Percentiles rank a stretch among this genome's conserved stretches.
These are phyloP conservation scores for Notarius quadriscutis DNA, from an alignment of 2,113 vertebrate genomes.

Conservation along the genomic window DNA sequence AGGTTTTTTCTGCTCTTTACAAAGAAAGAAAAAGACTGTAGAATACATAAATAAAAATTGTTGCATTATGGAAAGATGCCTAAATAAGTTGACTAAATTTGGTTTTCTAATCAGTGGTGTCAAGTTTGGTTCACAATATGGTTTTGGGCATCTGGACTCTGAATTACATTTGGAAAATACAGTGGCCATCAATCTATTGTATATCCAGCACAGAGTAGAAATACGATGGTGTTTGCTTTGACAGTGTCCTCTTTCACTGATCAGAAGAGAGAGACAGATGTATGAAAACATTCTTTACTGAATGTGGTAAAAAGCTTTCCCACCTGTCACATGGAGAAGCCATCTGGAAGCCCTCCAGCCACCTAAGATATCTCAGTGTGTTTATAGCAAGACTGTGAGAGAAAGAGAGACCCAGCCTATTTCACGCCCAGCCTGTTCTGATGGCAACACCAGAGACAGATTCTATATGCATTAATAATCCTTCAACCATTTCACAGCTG, in stretches of 20 bases:
- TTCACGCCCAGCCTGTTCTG: background rate
- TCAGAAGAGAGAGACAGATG: slow-evolving; percentile 3
- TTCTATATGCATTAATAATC: background rate
- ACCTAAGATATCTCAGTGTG: slow-evolving; percentile 57
- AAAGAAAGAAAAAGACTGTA: background rate
- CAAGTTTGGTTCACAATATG: background rate
- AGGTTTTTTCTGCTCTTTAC: background rate
- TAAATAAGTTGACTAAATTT: background rate
- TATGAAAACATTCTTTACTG: slow-evolving; percentile 25
- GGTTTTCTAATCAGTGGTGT: background rate
- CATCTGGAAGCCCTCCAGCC: slow-evolving; percentile 57
- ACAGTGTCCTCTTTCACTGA: slow-evolving; percentile 7
- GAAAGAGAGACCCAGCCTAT: background rate
- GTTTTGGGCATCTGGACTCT: background rate
- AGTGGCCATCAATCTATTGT: background rate
- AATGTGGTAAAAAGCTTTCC: slow-evolving; percentile 48
- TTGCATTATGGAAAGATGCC: slow-evolving; percentile 14
- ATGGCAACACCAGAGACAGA: background rate
- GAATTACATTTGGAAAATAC: background rate
- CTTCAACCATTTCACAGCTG: background rate
- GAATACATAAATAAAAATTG: slow-evolving; percentile 1
- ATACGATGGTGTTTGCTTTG: background rate
- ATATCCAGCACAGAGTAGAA: background rate
- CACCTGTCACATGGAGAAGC: slow-evolving; percentile 63
- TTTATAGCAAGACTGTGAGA: slow-evolving; percentile 55